These are phyloP conservation scores for Drosophila carrolli DNA, from an alignment of 1,140 invertebrate species.

Conservation along the genomic window DNA sequence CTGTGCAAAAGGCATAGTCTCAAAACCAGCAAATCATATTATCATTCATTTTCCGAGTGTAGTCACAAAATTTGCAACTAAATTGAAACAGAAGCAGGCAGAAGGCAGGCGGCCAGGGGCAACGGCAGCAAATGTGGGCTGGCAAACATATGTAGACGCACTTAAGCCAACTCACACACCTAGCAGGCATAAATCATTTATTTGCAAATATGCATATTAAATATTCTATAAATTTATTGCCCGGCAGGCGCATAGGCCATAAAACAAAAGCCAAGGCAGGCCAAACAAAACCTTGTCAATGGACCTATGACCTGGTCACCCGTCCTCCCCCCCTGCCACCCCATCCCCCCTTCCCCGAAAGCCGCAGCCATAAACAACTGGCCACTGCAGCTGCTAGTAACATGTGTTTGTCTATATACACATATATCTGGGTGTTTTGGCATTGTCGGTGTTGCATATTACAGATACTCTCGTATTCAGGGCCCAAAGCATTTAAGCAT, in stretches of 20 bases:
- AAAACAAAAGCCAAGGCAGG: slow-evolving; percentile 60
- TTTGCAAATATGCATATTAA: slow-evolving; percentile 76
- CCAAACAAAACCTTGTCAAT: slow-evolving; percentile 56
- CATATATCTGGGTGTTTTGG: slow-evolving; percentile 17
- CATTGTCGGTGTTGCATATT: slow-evolving; percentile 35
- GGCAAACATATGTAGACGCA: slow-evolving; percentile 56
- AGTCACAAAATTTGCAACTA: slow-evolving; percentile 36
- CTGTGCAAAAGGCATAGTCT: too few species aligned
- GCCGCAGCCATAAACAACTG: slow-evolving; percentile 58
- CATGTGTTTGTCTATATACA: slow-evolving; percentile 42
- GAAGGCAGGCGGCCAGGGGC: not conserved
- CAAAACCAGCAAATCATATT: too few species aligned
- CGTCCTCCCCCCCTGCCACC: not conserved
- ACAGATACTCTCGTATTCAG: slow-evolving; percentile 13
- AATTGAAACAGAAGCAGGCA: slow-evolving; percentile 45
- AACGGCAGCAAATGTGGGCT: slow-evolving; percentile 14
- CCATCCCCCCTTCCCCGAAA: not conserved
- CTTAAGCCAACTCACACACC: slow-evolving; percentile 50
- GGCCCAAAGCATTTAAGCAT: slow-evolving; percentile 54
- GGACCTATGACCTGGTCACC: slow-evolving; percentile 24
- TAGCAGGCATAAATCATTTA: slow-evolving; percentile 68
- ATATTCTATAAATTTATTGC: slow-evolving; percentile 77
- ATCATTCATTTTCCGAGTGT: slow-evolving; percentile 9
- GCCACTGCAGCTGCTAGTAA: slow-evolving; percentile 56
- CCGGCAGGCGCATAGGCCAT: slow-evolving; percentile 50